Evolutionary conservation across 1,140 invertebrate genomes (phyloP).

Genomic region (Gonioctena quinquepunctata): DNA sequence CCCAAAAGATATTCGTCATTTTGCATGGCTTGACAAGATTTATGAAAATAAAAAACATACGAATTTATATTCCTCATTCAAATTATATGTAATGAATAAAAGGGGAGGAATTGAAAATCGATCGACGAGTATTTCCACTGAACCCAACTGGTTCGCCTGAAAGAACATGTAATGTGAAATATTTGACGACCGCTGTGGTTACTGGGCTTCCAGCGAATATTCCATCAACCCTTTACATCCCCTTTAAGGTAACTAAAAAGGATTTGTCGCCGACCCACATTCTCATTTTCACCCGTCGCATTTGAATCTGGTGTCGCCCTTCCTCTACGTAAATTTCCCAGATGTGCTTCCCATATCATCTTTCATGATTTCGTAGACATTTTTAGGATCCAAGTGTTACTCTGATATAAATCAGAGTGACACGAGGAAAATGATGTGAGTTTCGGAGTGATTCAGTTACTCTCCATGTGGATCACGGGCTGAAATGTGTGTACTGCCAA

Average conservation of each 20-base stretch:
- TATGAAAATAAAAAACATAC: too few species aligned
- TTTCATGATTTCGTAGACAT: conserved; percentile 1
- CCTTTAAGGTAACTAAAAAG: background rate
- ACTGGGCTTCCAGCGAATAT: too few species aligned
- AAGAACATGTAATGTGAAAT: too few species aligned
- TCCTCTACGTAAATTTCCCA: background rate
- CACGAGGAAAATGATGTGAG: background rate
- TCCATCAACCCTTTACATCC: background rate
- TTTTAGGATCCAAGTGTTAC: background rate
- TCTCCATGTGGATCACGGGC: background rate
- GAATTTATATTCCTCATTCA: too few species aligned
- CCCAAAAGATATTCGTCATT: too few species aligned
- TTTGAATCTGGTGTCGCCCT: background rate
- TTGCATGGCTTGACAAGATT: too few species aligned
- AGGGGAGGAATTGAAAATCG: too few species aligned
- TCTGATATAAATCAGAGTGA: background rate
- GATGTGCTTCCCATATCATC: conserved; percentile 1
- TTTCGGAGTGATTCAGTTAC: background rate
- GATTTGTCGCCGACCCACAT: background rate
- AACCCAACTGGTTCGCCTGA: too few species aligned
- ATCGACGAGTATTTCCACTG: too few species aligned
- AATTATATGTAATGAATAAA: too few species aligned
- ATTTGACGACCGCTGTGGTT: too few species aligned
- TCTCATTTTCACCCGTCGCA: background rate
- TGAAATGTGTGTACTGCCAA: too few species aligned